These are phyloP conservation scores for Chironomus striatipennis DNA, from an alignment of 1,140 invertebrate genomes.

Conservation along the genomic window DNA sequence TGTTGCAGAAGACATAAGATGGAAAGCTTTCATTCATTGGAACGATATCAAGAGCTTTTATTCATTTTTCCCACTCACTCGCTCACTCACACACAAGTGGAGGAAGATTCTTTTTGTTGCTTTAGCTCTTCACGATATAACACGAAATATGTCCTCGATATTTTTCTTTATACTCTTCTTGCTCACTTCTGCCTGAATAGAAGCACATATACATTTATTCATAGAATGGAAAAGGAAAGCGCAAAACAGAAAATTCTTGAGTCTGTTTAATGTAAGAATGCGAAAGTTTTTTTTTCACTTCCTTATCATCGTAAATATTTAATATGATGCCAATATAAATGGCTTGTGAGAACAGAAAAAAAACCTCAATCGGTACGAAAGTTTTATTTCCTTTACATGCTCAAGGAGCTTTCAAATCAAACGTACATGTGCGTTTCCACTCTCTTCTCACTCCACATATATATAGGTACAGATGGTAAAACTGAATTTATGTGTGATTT, in stretches of 20 bases:
- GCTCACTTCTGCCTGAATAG: background rate
- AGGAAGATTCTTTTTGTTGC: background rate
- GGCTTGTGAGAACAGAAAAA: too few relatives aligned
- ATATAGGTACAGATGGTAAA: too few relatives aligned
- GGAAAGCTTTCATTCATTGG: constrained; percentile 12
- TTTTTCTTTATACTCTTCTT: too few relatives aligned
- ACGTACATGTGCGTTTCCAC: too few relatives aligned
- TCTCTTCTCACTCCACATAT: too few relatives aligned
- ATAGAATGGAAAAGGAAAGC: background rate
- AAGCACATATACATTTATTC: background rate
- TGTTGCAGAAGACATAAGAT: background rate
- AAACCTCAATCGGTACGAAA: too few relatives aligned
- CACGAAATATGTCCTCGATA: background rate
- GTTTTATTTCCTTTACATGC: background rate
- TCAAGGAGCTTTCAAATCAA: too few relatives aligned
- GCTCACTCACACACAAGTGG: background rate
- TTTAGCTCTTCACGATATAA: background rate
- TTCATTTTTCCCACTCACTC: background rate
- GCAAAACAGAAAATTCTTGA: background rate
- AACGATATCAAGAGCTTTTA: background rate
- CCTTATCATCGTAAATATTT: background rate
- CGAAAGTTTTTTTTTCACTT: background rate
- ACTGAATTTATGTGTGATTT: constrained; percentile 9
- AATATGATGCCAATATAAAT: background rate
- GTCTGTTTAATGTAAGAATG: too few relatives aligned